Conservation (phyloP, 2,888 invertebrate species). For the Callinectes sapidus region DNA sequence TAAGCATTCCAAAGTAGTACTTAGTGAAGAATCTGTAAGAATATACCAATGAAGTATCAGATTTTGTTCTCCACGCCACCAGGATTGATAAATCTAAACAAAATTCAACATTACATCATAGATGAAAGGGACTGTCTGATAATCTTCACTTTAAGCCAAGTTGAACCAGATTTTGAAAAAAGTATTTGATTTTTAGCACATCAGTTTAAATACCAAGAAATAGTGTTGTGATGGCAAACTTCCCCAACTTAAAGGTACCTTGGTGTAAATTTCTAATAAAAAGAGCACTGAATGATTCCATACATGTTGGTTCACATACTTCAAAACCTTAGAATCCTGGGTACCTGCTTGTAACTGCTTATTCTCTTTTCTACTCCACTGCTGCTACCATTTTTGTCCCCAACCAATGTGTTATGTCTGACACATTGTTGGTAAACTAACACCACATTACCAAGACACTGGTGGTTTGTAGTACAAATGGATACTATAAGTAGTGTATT, state of each 20-base stretch:
- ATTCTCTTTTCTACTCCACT: background rate
- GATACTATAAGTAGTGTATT: background rate
- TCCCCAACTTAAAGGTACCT: background rate
- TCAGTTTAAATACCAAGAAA: background rate
- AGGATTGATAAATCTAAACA: background rate
- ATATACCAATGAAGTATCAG: background rate
- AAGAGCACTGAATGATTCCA: background rate
- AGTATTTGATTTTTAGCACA: background rate
- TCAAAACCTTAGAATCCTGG: background rate
- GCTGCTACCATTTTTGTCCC: background rate
- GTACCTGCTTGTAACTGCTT: background rate
- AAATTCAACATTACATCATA: background rate
- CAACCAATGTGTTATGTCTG: background rate
- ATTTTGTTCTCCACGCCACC: background rate
- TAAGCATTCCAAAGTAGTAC: slow-evolving; percentile 5
- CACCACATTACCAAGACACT: background rate
- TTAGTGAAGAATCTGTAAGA: background rate
- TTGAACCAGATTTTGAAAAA: background rate
- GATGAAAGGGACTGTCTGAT: background rate
- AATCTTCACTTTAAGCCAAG: background rate
- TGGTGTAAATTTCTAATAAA: background rate
- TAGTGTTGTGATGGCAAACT: background rate
- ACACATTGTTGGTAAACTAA: background rate
- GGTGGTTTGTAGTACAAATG: background rate
- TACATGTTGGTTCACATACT: background rate